Percentiles rank a stretch among this genome's conserved stretches.
phyloP scores from a whole-genome alignment of 92 coral and sea anemone genomes.

The Porites cylindrica region DNA sequence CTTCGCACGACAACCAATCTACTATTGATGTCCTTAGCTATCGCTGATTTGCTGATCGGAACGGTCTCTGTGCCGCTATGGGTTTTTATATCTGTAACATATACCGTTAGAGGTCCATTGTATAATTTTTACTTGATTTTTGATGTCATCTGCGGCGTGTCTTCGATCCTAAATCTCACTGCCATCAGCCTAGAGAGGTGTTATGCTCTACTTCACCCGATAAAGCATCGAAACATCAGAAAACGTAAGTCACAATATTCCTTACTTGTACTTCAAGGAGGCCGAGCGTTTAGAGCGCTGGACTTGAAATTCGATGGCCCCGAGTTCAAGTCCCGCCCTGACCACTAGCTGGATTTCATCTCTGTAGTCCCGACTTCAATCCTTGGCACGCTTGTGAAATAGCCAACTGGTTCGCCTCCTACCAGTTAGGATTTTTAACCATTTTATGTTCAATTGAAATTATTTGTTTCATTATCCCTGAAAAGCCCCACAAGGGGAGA shows the following conservation, averaged over 20 bases:
- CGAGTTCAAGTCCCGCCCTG: too few species aligned
- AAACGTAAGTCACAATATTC: constrained; percentile 51
- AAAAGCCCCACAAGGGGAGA: background rate
- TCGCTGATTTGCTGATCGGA: constrained; percentile 83
- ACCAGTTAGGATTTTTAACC: too few species aligned
- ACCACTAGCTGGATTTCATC: too few species aligned
- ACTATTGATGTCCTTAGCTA: constrained; percentile 79
- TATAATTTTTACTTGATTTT: constrained; percentile 55
- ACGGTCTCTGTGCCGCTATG: constrained; percentile 68
- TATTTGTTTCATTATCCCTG: too few species aligned
- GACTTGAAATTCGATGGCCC: too few species aligned
- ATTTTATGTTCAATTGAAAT: too few species aligned
- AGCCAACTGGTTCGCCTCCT: too few species aligned
- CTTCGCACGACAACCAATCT: constrained; percentile 84
- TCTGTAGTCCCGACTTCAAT: too few species aligned
- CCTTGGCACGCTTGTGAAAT: too few species aligned
- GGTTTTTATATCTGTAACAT: constrained; percentile 43
- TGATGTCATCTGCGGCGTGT: constrained; percentile 79
- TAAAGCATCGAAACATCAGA: constrained; percentile 79
- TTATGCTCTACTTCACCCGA: constrained; percentile 80
- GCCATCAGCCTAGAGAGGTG: constrained; percentile 86
- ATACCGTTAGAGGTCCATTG: background rate
- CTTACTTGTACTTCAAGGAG: too few species aligned
- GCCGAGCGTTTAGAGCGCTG: too few species aligned
- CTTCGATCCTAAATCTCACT: constrained; percentile 84